phyloP scores from a whole-genome alignment of 2,113 vertebrate species.

The Pao palembangensis region DNA sequence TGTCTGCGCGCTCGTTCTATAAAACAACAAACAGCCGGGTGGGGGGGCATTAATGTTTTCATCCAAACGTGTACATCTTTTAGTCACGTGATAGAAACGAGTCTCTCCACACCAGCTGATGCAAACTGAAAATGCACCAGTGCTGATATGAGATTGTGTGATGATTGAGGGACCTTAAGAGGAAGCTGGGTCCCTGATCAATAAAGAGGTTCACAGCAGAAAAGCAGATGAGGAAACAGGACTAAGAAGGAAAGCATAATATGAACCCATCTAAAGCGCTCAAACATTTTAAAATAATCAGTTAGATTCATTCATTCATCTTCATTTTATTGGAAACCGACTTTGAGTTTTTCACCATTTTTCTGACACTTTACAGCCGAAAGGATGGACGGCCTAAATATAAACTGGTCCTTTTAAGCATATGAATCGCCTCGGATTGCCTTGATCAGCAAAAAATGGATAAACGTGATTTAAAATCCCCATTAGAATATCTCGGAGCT shows the following conservation, averaged over 20 bases:
- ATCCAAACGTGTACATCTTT: conserved; percentile 14
- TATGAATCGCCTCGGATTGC: conserved; percentile 1
- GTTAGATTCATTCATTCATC: not conserved
- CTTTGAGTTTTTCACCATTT: not conserved
- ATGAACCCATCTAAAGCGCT: not conserved
- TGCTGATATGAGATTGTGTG: not conserved
- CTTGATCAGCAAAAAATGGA: conserved; percentile 37
- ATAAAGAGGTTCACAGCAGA: not conserved
- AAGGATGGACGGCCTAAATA: not conserved
- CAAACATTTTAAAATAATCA: not conserved
- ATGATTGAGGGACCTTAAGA: no score
- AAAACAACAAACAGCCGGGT: conserved; percentile 24
- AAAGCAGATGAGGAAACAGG: not conserved
- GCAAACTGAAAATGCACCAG: not conserved
- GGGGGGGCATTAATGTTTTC: conserved; percentile 25
- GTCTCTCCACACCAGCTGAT: not conserved
- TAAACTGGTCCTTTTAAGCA: conserved; percentile 7
- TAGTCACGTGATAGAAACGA: conserved; percentile 11
- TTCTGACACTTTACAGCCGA: not conserved
- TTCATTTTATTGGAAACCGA: not conserved
- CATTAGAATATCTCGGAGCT: conserved; percentile 35
- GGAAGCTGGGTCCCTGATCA: not conserved
- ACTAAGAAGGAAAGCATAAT: no score
- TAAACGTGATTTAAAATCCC: conserved; percentile 26
- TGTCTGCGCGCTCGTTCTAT: conserved; percentile 43